These are phyloP conservation scores for Penaeus indicus DNA, from an alignment of 1,140 invertebrate genomes.

Conservation along the genomic window DNA sequence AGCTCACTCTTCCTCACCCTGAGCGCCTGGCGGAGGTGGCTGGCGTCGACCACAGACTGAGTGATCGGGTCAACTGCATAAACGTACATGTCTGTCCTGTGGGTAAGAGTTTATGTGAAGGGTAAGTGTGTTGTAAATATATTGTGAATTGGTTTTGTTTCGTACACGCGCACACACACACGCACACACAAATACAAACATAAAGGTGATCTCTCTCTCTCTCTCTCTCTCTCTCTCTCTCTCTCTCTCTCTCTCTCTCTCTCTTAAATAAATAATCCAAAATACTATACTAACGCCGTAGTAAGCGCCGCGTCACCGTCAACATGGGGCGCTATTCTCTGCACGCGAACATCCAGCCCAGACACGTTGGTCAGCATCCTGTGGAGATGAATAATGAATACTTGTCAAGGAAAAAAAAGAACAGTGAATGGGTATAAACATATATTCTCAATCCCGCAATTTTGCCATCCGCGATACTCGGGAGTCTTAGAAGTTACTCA, in stretches of 20 bases:
- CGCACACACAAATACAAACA: neutral
- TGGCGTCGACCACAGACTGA: conserved; percentile 81
- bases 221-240: conserved; percentile 18
- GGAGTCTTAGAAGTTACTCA: too few relatives aligned
- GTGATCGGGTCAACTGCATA: conserved; percentile 86
- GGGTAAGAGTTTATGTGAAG: too few relatives aligned
- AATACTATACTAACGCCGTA: conserved; percentile 38
- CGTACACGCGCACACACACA: too few relatives aligned
- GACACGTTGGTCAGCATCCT: conserved; percentile 80
- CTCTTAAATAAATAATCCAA: too few relatives aligned
- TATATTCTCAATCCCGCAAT: neutral
- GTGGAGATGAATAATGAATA: conserved; percentile 54
- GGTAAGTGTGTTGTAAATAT: too few relatives aligned
- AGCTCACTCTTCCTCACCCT: conserved; percentile 10
- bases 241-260: neutral
- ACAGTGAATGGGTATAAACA: neutral
- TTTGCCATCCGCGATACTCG: too few relatives aligned
- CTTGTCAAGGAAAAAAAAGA: neutral
- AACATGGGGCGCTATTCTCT: conserved; percentile 81
- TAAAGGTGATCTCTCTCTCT: neutral
- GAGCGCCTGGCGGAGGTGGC: conserved; percentile 42
- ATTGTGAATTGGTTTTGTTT: too few relatives aligned
- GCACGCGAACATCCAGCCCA: conserved; percentile 81
- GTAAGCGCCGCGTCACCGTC: conserved; percentile 56
- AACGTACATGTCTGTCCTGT: conserved; percentile 85